These are phyloP conservation scores for Cheirogaleus medius DNA, from an alignment of 2,113 vertebrate genomes.

Conservation along the genomic window DNA sequence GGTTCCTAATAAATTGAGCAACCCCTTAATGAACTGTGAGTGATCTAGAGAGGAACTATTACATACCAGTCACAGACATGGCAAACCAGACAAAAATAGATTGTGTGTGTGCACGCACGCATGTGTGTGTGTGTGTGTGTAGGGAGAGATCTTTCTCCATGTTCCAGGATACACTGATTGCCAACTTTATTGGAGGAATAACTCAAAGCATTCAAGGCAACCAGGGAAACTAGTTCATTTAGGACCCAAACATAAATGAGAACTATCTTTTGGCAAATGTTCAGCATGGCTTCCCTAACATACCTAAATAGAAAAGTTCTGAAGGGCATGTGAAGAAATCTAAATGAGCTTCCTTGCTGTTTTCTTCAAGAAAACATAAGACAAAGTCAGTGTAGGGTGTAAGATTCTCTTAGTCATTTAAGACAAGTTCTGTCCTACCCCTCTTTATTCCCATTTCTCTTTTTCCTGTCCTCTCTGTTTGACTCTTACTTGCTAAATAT, in stretches of 20 bases:
- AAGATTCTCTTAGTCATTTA: not conserved
- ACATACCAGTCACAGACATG: constrained; percentile 72
- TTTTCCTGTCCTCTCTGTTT: not conserved
- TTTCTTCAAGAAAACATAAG: not conserved
- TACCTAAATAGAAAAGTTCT: not conserved
- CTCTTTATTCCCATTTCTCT: not conserved
- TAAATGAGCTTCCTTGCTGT: not conserved
- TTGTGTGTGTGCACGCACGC: not conserved
- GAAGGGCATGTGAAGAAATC: not conserved
- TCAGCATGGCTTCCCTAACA: not conserved
- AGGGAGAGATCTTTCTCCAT: not conserved
- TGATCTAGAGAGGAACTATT: constrained; percentile 77
- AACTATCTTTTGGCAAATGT: not conserved
- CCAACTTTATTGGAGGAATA: constrained; percentile 42
- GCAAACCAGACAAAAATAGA: constrained; percentile 67
- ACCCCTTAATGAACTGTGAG: constrained; percentile 83
- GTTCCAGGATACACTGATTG: not conserved
- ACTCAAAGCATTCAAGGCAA: not conserved
- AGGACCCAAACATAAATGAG: not conserved
- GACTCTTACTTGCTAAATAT: not conserved
- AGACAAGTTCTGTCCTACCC: not conserved
- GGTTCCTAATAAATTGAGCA: constrained; percentile 88
- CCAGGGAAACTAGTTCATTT: constrained; percentile 45
- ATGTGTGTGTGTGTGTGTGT: not conserved
- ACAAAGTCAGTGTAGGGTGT: not conserved